Conservation (phyloP, 2,113 vertebrate genomes). For the Epinephelus cyanopodus region DNA sequence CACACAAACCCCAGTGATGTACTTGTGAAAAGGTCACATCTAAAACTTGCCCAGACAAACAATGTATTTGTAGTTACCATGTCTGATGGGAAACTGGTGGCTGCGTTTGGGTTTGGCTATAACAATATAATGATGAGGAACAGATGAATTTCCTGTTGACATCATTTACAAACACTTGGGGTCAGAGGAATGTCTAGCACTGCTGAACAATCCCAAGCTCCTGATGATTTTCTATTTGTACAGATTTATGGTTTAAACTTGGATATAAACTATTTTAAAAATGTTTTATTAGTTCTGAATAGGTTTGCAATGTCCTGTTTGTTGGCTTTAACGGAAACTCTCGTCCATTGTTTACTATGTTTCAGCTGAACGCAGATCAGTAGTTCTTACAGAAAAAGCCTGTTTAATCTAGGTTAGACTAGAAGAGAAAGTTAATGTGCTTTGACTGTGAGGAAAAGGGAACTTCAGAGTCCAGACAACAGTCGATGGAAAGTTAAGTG, state of each 20-base stretch:
- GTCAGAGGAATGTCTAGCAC: conserved; percentile 77
- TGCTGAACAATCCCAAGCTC: conserved; percentile 90
- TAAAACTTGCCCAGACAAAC: conserved; percentile 85
- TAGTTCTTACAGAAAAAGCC: too few species aligned
- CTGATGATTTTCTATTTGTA: conserved; percentile 81
- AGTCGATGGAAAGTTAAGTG: neutral
- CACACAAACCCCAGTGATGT: conserved; percentile 78
- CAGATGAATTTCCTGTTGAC: conserved; percentile 79
- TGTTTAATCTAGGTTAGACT: too few species aligned
- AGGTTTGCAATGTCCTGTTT: neutral
- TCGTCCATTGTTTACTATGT: neutral
- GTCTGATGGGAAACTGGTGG: conserved; percentile 86
- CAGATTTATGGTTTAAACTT: conserved; percentile 67
- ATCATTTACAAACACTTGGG: conserved; percentile 84
- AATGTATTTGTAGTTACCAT: conserved; percentile 91
- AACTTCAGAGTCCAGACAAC: conserved; percentile 2
- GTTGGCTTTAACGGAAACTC: too few species aligned
- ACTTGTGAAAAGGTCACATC: conserved; percentile 68
- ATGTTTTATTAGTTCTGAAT: too few species aligned
- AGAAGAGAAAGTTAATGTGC: too few species aligned
- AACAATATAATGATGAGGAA: neutral
- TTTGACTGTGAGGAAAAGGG: neutral
- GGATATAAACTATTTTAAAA: neutral
- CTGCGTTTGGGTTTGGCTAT: too few species aligned
- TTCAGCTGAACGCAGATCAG: conserved; percentile 59